Percentiles rank a stretch among this genome's conserved stretches.
These are phyloP conservation scores for Lepidonotus clava DNA, from an alignment of 2,888 invertebrate species.

Conservation along the genomic window DNA sequence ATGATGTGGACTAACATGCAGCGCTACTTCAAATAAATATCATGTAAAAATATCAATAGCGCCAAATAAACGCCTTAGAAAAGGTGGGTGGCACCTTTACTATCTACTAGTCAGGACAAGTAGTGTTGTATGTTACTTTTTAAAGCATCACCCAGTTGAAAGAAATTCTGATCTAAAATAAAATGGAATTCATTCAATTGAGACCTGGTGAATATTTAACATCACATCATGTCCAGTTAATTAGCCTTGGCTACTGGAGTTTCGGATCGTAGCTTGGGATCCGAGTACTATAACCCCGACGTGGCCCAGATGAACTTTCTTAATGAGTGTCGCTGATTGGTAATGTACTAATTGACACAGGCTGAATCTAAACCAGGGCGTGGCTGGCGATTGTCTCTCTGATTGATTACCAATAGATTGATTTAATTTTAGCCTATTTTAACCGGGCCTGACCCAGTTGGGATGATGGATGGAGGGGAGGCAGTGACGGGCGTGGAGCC, in stretches of 20 bases:
- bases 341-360: conserved; percentile 52
- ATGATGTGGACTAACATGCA: conserved; percentile 29
- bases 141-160: too few relatives aligned
- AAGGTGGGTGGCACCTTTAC: too few relatives aligned
- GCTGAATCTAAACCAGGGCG: conserved; percentile 36
- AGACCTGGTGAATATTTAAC: too few relatives aligned
- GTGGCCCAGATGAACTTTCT: neutral
- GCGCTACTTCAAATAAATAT: too few relatives aligned
- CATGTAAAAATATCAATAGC: too few relatives aligned
- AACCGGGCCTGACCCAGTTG: conserved; percentile 29
- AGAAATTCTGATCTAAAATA: too few relatives aligned
- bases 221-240: neutral
- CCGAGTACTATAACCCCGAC: neutral
- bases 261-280: neutral
- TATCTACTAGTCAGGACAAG: too few relatives aligned
- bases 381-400: neutral
- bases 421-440: conserved; percentile 47
- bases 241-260: neutral
- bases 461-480: neutral
- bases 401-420: conserved; percentile 46
- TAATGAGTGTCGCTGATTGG: conserved; percentile 34
- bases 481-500: neutral
- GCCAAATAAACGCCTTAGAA: too few relatives aligned
- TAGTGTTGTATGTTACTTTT: too few relatives aligned
- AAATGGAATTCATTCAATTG: too few relatives aligned